phyloP scores from a whole-genome alignment of 2,797 vertebrate genomes.

The Halcyon badia region DNA sequence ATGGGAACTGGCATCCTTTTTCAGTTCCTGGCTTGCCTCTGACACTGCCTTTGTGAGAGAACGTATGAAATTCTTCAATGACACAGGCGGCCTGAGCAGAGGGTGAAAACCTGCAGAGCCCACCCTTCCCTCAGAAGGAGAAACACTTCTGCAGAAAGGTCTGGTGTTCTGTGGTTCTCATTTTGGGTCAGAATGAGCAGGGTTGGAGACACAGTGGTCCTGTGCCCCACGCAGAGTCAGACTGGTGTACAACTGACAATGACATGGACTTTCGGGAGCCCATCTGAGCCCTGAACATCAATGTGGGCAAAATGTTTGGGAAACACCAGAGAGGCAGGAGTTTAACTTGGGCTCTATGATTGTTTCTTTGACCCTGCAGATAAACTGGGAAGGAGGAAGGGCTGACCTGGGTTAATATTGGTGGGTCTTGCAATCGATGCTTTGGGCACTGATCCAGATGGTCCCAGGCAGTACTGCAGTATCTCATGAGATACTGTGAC shows the following conservation, averaged over 20 bases:
- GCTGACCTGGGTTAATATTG: conserved; percentile 14
- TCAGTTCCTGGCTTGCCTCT: neutral
- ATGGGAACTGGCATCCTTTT: neutral
- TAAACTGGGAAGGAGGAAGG: neutral
- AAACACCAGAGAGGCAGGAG: neutral
- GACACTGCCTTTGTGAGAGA: neutral
- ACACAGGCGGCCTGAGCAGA: neutral
- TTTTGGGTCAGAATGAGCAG: neutral
- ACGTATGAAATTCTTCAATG: neutral
- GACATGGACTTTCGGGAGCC: fast-evolving
- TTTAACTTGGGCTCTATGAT: neutral
- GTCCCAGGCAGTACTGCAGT: neutral
- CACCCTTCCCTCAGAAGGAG: neutral
- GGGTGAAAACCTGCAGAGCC: fast-evolving
- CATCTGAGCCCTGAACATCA: neutral
- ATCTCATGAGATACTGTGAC: conserved; percentile 35
- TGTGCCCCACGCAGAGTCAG: fast-evolving
- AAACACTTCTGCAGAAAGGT: neutral
- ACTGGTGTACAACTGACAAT: neutral
- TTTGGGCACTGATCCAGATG: conserved; percentile 7
- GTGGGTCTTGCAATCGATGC: neutral
- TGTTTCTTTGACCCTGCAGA: neutral
- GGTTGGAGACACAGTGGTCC: fast-evolving
- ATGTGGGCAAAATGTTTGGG: neutral
- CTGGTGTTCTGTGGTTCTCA: neutral